phyloP scores from a whole-genome alignment of 2,797 vertebrate genomes.

The Tokudaia muenninki region DNA sequence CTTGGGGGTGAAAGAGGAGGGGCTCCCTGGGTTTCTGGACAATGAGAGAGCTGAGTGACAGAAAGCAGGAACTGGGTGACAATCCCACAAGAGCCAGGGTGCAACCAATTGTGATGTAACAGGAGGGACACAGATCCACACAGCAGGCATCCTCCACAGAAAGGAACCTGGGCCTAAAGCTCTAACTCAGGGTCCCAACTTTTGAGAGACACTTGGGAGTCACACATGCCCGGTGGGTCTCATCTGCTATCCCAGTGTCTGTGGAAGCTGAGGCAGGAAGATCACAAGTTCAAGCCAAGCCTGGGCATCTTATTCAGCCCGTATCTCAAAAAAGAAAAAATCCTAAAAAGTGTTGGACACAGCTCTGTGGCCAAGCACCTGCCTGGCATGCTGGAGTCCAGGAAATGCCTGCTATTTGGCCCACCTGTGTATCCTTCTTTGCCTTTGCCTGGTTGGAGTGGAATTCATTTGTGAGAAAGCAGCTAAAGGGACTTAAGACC shows the following conservation, averaged over 20 bases:
- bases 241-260: no score
- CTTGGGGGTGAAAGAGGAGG: not conserved
- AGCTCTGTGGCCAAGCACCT: not conserved
- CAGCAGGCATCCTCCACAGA: not conserved
- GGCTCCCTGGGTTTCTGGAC: no score
- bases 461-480: not conserved
- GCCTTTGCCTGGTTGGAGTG: not conserved
- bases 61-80: not conserved
- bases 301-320: not conserved
- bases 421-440: not conserved
- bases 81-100: not conserved
- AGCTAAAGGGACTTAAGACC: not conserved
- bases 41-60: not conserved
- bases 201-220: not conserved
- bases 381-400: no score
- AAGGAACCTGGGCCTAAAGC: not conserved
- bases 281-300: not conserved
- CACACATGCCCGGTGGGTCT: not conserved
- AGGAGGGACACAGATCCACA: not conserved
- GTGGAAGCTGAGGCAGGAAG: not conserved
- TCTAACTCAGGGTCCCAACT: not conserved
- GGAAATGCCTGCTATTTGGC: not conserved
- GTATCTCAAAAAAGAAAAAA: not conserved
- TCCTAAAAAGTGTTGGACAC: not conserved
- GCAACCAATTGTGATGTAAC: fast-evolving